Base-by-base conservation (phyloP, 2,888 invertebrate genomes). In the Morpho helenor region DNA sequence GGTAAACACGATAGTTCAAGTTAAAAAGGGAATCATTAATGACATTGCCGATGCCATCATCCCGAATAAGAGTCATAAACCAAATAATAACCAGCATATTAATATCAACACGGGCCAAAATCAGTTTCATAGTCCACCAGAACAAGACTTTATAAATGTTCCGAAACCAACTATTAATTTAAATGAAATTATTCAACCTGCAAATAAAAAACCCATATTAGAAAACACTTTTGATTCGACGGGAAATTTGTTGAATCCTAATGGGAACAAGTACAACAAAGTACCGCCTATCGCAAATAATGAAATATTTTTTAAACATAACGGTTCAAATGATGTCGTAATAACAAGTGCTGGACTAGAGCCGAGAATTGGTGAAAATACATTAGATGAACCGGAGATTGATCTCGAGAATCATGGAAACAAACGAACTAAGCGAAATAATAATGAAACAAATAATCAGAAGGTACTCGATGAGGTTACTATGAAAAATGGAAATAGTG, bases 11-110 rank as follows among this genome's bases (percentile, higher is more conserved):
- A 31, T 62, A 43, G 56, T 22, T 10, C 42, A 53, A 4, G 58
- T 55, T 23, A 56, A 58, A n/a, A 61, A 58, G 45, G 48, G 16
- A n/a, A 52, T 60, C 3, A 39, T 61, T n/a, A 41, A 7, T 5
- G 61, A 58, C 39, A 8, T 58, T 2, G 49, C 55, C 22, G 41
- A 57, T 42, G 10, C 57, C 2, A 42, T 61, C 2, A 53, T 46
- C 45, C 40, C n/a, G 0, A 46, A 53, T 7, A 40, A 46, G 16
- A 45, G 46, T 46, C 1, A 45, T 0, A 53, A 57, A 41, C 44
- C 47, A 39, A 56, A 50, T 39, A 44, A 57, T 23, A 47, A 42
- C 10, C n/a, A 42, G 22, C 22, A 48, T n/a, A 1, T 0, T 3
- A 56, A 47, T 46, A 46, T n/a, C 7, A 45, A 31, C 6, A 42